Percentiles rank a stretch among this genome's conserved stretches.
phyloP scores from a whole-genome alignment of 2,888 invertebrate species.

The Mimumesa dahlbomi region DNA sequence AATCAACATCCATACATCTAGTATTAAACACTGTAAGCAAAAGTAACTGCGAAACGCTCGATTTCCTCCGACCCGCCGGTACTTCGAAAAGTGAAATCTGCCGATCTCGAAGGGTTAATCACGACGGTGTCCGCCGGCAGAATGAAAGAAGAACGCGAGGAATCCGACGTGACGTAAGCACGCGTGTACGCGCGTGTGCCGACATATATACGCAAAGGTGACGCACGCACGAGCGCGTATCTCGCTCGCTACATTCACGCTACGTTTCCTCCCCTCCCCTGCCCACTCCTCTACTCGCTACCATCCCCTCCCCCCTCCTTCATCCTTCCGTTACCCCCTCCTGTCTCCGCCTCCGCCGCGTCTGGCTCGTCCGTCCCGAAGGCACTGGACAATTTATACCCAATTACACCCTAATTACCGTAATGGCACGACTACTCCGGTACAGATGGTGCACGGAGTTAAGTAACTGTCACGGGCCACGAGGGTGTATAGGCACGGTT shows the following conservation, averaged over 20 bases:
- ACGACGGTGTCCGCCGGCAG: no score
- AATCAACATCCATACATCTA: no score
- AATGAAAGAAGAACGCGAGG: no score
- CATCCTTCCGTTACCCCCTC: slow-evolving; percentile 30
- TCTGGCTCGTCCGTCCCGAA: slow-evolving; percentile 39
- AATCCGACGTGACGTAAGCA: slow-evolving; percentile 17
- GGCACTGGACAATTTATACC: slow-evolving; percentile 65
- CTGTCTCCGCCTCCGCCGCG: slow-evolving; percentile 53
- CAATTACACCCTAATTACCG: slow-evolving; percentile 71
- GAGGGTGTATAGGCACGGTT: slow-evolving; percentile 20
- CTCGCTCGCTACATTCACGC: slow-evolving; percentile 42
- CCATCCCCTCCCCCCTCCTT: slow-evolving; percentile 23
- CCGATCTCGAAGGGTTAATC: no score
- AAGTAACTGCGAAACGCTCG: no score
- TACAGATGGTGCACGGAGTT: slow-evolving; percentile 66
- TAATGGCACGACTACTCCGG: slow-evolving; percentile 64
- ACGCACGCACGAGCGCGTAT: slow-evolving; percentile 52
- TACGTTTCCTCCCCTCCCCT: slow-evolving; percentile 38
- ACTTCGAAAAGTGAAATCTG: no score
- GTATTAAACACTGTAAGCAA: no score
- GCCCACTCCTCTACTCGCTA: slow-evolving; percentile 21
- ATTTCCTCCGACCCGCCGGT: no score
- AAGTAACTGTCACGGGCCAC: slow-evolving; percentile 64
- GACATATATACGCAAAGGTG: slow-evolving; percentile 50
- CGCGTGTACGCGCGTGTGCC: slow-evolving; percentile 53